A percentile compares a stretch with the other conserved stretches of the same genome.
Evolutionary conservation across 2,113 vertebrate genomes (phyloP).

Genomic region (Notechis scutatus): DNA sequence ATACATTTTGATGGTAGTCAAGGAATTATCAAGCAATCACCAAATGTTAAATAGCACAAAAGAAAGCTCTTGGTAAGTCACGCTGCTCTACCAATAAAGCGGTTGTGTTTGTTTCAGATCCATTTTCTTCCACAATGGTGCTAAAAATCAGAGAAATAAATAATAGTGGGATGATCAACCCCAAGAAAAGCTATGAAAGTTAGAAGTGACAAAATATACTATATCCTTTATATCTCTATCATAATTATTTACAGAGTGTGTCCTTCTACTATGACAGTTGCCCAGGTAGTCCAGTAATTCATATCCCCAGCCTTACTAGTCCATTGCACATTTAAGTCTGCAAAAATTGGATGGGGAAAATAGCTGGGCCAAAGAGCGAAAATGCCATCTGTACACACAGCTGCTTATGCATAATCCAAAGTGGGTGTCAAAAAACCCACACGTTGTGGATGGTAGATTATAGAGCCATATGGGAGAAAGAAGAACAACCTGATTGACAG

Average conservation of each 20-base stretch:
- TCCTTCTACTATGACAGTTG: not conserved
- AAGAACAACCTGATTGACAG: constrained; percentile 38
- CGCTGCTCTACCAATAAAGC: not conserved
- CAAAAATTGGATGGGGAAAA: constrained; percentile 10
- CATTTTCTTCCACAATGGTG: not conserved
- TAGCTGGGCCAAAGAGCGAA: not conserved
- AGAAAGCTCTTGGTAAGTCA: not conserved
- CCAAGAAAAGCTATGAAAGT: not conserved
- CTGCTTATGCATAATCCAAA: constrained; percentile 21
- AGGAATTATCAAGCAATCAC: not conserved
- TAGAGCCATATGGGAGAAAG: constrained; percentile 50
- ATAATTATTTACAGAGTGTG: not conserved
- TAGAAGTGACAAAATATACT: not conserved
- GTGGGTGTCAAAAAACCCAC: constrained; percentile 33
- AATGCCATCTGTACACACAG: constrained; percentile 7
- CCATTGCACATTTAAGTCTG: not conserved
- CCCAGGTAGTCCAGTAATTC: not conserved
- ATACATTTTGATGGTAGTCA: not conserved
- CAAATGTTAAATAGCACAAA: not conserved
- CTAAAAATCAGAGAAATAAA: not conserved
- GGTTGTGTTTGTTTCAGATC: not conserved
- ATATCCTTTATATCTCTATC: not conserved
- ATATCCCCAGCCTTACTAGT: not conserved
- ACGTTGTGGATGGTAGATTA: constrained; percentile 35
- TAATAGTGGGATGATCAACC: not conserved